Evolutionary conservation across 2,888 invertebrate species (phyloP).

Genomic region (Spilarctia lutea): DNA sequence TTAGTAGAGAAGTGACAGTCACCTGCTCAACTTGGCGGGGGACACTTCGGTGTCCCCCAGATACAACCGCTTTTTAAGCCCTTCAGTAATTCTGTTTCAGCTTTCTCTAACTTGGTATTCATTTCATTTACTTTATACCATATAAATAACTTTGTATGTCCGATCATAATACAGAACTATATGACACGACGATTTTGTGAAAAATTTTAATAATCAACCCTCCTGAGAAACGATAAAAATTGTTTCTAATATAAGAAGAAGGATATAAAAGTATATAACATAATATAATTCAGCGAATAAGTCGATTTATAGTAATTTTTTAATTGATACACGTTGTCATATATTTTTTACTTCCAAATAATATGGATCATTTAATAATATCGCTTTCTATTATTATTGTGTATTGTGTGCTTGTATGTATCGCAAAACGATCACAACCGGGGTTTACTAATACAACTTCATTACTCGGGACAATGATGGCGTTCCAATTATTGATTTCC

Average conservation of each 20-base stretch:
- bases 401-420: constrained; percentile 54
- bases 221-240: no score
- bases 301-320: no score
- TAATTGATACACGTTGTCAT: constrained; percentile 5
- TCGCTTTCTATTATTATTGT: constrained; percentile 53
- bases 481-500: neutral
- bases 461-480: neutral
- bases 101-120: constrained; percentile 47
- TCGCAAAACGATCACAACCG: constrained; percentile 50
- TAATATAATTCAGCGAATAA: neutral
- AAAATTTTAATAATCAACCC: neutral
- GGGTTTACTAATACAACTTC: neutral
- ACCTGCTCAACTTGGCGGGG: neutral
- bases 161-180: constrained; percentile 16
- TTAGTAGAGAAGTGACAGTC: constrained; percentile 10
- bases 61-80: constrained; percentile 15
- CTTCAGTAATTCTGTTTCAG: constrained; percentile 39
- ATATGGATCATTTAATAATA: constrained; percentile 39
- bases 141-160: constrained; percentile 40
- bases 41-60: no score
- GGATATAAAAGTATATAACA: no score
- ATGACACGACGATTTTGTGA: constrained; percentile 21
- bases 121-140: constrained; percentile 12
- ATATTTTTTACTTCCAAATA: constrained; percentile 24
- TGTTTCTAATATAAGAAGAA: neutral